Evolutionary conservation across 2,888 invertebrate genomes (phyloP), one percentile per base, ranked within the genome.

Genomic region (Notocelia uddmanniana): DNA sequence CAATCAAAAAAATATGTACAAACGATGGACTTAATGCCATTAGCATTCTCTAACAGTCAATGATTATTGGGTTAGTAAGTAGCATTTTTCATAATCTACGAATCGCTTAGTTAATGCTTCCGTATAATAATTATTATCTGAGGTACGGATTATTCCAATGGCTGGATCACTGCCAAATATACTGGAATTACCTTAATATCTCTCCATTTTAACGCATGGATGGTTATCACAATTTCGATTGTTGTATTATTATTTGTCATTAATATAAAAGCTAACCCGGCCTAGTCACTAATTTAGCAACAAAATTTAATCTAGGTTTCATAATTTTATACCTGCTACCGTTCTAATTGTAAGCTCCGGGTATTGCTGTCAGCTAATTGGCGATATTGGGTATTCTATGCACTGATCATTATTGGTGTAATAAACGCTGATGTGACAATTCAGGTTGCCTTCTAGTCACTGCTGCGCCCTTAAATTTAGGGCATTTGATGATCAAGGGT

Each of bases 91-190:
- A 50, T 68, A 52, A 59, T 52, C 45, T n/a, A 54, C 13, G 37
- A 59, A 68, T 59, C 50, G 37, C 50, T 10, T 59, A 23, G 37
- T 59, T 59, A 58, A 59, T 68, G 21, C 34, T 57, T 26, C 48
- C 48, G 3, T 37, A 26, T 8, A 45, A 59, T 59, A 68, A 59
- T 68, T 68, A 59, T 18, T 59, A 52, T 59, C 50, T 8, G 26
- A 45, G 19, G 58, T 68, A 26, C 48, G 23, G 50, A 59, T 59
- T 59, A 68, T 34, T 52, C 37, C 59, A 68, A 68, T 68, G 50
- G 52, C 37, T 37, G n/a, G 23, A 59, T 68, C 19, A 23, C 26
- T 59, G 68, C 59, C 59, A 68, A 68, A 68, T 68, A 52, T 21
- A 57, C n/a, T 18, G 11, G n/a, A 59, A 52, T 68, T 37, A 37